Evolutionary conservation across 2,113 vertebrate genomes (phyloP).

Genomic region (Garra rufa): DNA sequence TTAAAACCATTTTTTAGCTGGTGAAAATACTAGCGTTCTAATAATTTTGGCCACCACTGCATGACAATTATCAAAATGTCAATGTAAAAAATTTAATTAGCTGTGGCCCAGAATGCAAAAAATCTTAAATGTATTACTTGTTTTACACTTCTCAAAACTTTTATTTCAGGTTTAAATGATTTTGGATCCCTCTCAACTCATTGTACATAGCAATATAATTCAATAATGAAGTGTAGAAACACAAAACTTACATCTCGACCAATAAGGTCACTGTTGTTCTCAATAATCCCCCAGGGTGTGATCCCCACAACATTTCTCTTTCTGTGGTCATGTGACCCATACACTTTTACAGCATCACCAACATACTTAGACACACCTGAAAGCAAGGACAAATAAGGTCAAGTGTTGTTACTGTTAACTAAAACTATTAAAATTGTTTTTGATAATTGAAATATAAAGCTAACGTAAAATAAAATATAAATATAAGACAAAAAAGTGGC

Average conservation of each 20-base stretch:
- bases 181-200: not conserved
- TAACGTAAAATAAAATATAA: not conserved
- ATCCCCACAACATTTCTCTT: conserved; percentile 91
- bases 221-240: not conserved
- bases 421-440: not conserved
- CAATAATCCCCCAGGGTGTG: conserved; percentile 93
- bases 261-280: conserved; percentile 90
- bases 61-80: not conserved
- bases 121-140: not conserved
- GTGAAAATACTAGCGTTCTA: no score
- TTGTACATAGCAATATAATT: not conserved
- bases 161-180: not conserved
- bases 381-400: not conserved
- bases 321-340: conserved; percentile 83
- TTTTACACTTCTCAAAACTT: not conserved
- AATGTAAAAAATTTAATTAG: not conserved
- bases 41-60: no score
- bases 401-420: not conserved
- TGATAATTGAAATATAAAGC: not conserved
- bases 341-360: conserved; percentile 87
- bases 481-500: not conserved
- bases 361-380: conserved; percentile 91
- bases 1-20: no score
- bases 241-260: conserved; percentile 87
- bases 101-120: not conserved